Evolutionary conservation across 2,888 invertebrate genomes (phyloP), one percentile per base, ranked within the genome.

Genomic region (Drosophila paranaensis): DNA sequence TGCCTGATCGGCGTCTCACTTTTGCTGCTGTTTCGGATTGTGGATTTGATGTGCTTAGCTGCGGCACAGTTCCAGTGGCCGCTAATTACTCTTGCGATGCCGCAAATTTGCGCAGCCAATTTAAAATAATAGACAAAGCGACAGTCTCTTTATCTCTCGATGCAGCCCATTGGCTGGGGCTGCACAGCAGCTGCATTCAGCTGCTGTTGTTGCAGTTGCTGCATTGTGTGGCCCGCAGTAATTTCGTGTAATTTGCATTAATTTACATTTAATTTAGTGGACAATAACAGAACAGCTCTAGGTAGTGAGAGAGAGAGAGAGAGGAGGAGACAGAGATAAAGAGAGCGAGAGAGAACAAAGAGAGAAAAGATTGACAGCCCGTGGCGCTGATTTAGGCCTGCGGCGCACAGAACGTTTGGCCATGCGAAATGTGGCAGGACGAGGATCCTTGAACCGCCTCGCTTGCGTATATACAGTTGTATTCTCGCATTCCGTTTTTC

Each of bases 201-300:
- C 55, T 54, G 60, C 68, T 58, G 64, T 37, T 70, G 48, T n/a
- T 71, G 66, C 62, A 20, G 57, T 64, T 82, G 66, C 74, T 77
- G 67, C 71, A 69, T 62, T 69, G 69, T 76, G 54, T 43, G 60
- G 68, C 67, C 71, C 56, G 74, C 74, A 67, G 90, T 83, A 89
- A 87, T 88, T 88, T 72, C 61, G 71, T 61, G 86, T 88, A 89
- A 87, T 87, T 90, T 90, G 87, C 87, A 90, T 90, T 87, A 87
- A 87, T 87, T 87, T 90, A 80, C 89, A 90, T 86, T 87, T 90
- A 88, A 90, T 89, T 90, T 87, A 51, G 67, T 70, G 60, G 61
- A 40, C 70, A 71, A 53, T 51, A 74, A 53, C 51, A 74, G 42
- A 62, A 0, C 20, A 39, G 20, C 20, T 20, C 45, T 37, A 61